Evolutionary conservation across 2,113 vertebrate genomes (phyloP), one percentile per base, ranked within the genome.

Genomic region (Lepisosteus osseus): DNA sequence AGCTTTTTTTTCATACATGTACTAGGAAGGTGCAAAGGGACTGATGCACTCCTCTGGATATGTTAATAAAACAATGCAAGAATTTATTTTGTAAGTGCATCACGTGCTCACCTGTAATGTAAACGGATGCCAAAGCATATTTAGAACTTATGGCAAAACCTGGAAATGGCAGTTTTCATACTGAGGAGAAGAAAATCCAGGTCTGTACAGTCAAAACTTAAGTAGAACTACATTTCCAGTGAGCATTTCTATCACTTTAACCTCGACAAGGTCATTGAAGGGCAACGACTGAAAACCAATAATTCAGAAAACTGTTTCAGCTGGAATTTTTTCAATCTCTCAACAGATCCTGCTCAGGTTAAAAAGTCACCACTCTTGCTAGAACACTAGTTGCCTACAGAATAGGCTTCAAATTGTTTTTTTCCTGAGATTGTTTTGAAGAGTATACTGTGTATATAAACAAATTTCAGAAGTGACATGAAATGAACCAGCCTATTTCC

Each of bases 101-200:
- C 63, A 43, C 42, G 3, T 12, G 41, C 63, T 40, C 47, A 12
- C 47, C 11, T 17, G 7, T 42, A 44, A 66, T 66, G 15, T 6
- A 66, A 66, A 66, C 66, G 29, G 47, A 67, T 54, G 66, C n/a
- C 45, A 67, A 54, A 17, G 12, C 47, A 54, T 14, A 67, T 51
- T 67, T 67, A 54, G 6, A 29, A 45, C 66, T 67, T 15, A 67
- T 44, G 57, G 66, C 66, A 7, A 43, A 67, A 54, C 66, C 66
- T 29, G 13, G 15, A 29, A 47, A 44, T 29, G 66, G 54, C 47
- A 40, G 44, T 54, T 11, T 6, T 54, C 17, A 67, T 67, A 43
- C 51, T 54, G 66, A 67, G 47, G 12, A 67, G 66, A 40, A 15
- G 15, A 4, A 4, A 12, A 54, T 7, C 7, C 5, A 9, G 45